These are phyloP conservation scores for Drosophila paulistorum DNA, from an alignment of 1,140 invertebrate species.

Conservation along the genomic window DNA sequence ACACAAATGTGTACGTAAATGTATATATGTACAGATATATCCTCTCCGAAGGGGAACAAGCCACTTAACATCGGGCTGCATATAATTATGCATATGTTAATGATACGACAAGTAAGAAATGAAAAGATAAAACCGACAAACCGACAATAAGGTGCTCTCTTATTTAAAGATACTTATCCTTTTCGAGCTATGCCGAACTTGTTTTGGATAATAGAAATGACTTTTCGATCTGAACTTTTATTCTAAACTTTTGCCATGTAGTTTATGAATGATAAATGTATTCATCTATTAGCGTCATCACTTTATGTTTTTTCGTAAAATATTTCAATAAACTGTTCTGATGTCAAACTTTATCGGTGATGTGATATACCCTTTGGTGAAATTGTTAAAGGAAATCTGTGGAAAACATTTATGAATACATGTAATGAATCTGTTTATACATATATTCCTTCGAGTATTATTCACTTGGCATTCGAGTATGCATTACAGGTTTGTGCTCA, in stretches of 20 bases:
- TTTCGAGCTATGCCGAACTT: too few relatives aligned
- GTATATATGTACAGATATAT: background rate
- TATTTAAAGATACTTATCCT: background rate
- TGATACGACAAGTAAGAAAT: constrained; percentile 43
- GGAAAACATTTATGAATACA: constrained; percentile 23
- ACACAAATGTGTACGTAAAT: background rate
- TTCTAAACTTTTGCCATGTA: too few relatives aligned
- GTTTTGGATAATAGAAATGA: too few relatives aligned
- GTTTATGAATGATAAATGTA: too few relatives aligned
- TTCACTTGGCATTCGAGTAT: constrained; percentile 7
- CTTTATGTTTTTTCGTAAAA: too few relatives aligned
- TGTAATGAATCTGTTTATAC: constrained; percentile 34
- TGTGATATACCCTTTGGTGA: constrained; percentile 11
- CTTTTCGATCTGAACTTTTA: too few relatives aligned
- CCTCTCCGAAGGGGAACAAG: constrained; percentile 17
- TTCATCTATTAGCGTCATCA: too few relatives aligned
- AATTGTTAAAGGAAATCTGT: background rate
- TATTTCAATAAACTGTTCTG: too few relatives aligned
- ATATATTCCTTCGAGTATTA: background rate
- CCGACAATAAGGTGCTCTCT: constrained; percentile 14
- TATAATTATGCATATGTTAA: constrained; percentile 62
- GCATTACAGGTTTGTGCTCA: constrained; percentile 14
- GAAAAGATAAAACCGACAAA: background rate
- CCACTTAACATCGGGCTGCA: constrained; percentile 52
- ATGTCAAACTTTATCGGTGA: background rate